Percentiles rank a stretch among this genome's conserved stretches.
Evolutionary conservation across 1,140 invertebrate species (phyloP).

Genomic region (Cydia fagiglandana): DNA sequence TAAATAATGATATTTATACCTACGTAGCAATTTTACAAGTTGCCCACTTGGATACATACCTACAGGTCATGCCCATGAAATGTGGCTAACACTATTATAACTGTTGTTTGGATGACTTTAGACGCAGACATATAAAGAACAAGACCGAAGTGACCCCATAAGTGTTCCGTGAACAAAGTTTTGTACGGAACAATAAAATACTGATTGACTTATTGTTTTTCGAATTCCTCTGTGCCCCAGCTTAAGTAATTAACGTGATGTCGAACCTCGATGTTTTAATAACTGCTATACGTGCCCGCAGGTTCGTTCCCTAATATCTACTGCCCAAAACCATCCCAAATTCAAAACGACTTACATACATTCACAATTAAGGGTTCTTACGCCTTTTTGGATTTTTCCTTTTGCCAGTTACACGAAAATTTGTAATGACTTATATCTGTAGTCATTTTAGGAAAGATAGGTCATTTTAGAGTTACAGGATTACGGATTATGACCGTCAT

Average conservation of each 20-base stretch:
- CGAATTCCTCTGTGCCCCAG: background rate
- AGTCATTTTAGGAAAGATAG: background rate
- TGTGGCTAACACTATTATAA: too few relatives aligned
- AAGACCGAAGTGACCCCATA: too few relatives aligned
- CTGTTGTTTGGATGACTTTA: too few relatives aligned
- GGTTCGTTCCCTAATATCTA: slow-evolving; percentile 26
- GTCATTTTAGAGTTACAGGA: background rate
- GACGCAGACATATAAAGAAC: background rate
- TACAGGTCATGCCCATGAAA: too few relatives aligned
- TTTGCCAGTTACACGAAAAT: background rate
- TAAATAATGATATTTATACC: too few relatives aligned
- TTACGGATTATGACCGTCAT: background rate
- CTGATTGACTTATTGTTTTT: background rate
- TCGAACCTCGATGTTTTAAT: slow-evolving; percentile 68
- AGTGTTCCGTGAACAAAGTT: too few relatives aligned
- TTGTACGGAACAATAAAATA: too few relatives aligned
- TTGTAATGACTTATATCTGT: background rate
- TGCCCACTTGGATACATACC: too few relatives aligned
- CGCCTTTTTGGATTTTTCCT: background rate
- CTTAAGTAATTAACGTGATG: slow-evolving; percentile 72
- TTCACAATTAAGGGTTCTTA: background rate
- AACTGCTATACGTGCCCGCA: slow-evolving; percentile 43
- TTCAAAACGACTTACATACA: background rate
- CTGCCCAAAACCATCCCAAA: background rate
- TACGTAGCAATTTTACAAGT: too few relatives aligned